Conservation (phyloP, 2,113 vertebrate species). For the Taurulus bubalis region DNA sequence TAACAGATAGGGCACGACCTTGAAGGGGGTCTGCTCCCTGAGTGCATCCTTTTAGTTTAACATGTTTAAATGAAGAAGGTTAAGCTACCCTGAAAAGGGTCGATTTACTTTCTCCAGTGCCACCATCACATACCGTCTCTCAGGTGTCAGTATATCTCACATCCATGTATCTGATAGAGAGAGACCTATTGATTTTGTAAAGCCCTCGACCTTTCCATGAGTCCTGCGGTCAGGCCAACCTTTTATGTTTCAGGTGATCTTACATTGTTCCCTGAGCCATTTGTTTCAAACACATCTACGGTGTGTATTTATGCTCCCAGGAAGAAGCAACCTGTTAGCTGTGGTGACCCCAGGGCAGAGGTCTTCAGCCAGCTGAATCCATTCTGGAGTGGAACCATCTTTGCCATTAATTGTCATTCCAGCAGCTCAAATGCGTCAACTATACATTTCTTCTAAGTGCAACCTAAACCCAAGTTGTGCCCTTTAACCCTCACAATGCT, state of each 20-base stretch:
- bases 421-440: background rate
- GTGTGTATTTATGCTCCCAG: background rate
- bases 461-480: background rate
- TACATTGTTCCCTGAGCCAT: background rate
- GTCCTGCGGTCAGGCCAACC: background rate
- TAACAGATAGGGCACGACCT: background rate
- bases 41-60: background rate
- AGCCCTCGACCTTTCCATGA: constrained; percentile 24
- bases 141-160: background rate
- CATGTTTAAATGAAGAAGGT: background rate
- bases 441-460: background rate
- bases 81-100: background rate
- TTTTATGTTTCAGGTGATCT: constrained; percentile 13
- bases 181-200: constrained; percentile 30
- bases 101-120: background rate
- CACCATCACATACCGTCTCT: constrained; percentile 9
- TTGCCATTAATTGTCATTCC: background rate
- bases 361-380: background rate
- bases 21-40: background rate
- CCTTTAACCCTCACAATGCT: background rate
- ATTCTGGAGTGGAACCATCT: background rate
- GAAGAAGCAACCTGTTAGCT: background rate
- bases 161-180: background rate
- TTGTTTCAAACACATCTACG: background rate
- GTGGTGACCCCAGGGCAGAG: background rate